Percentiles rank a stretch among this genome's conserved stretches.
phyloP scores from a whole-genome alignment of 1,140 invertebrate genomes.

The Coptotermes formosanus region DNA sequence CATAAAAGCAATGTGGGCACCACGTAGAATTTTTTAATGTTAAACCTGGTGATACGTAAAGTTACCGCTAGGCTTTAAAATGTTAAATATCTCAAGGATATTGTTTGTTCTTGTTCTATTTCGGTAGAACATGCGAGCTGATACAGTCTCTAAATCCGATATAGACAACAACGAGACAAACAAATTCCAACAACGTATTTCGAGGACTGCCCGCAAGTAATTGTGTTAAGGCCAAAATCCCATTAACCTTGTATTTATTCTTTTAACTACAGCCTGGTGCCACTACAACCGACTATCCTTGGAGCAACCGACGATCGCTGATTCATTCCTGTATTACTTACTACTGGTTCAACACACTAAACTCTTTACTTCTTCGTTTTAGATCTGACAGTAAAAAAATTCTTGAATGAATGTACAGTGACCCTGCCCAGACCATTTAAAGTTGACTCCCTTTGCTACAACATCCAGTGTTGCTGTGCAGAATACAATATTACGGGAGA shows the following conservation, averaged over 20 bases:
- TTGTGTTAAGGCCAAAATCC: not conserved
- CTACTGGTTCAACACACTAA: not conserved
- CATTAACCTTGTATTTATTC: not conserved
- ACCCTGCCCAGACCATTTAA: slow-evolving; percentile 9
- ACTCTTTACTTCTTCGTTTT: not conserved
- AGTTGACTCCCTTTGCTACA: not conserved
- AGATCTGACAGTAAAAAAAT: not conserved
- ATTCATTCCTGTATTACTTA: not conserved
- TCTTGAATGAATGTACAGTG: not conserved
- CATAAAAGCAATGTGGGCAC: no score
- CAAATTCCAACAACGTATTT: not conserved
- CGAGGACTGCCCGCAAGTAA: not conserved
- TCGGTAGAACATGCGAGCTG: not conserved
- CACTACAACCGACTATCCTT: not conserved
- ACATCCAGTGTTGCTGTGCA: not conserved
- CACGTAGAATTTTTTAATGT: no score
- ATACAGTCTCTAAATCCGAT: not conserved
- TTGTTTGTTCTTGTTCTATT: not conserved
- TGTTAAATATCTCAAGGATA: no score
- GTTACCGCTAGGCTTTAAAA: no score
- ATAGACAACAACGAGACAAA: not conserved
- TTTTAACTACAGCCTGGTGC: not conserved
- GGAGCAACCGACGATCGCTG: not conserved
- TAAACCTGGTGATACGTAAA: no score
- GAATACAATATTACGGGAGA: slow-evolving; percentile 16